Percentiles rank a stretch among this genome's conserved stretches.
Conservation (phyloP, 2,888 invertebrate species). For the Scotopteryx bipunctaria region DNA sequence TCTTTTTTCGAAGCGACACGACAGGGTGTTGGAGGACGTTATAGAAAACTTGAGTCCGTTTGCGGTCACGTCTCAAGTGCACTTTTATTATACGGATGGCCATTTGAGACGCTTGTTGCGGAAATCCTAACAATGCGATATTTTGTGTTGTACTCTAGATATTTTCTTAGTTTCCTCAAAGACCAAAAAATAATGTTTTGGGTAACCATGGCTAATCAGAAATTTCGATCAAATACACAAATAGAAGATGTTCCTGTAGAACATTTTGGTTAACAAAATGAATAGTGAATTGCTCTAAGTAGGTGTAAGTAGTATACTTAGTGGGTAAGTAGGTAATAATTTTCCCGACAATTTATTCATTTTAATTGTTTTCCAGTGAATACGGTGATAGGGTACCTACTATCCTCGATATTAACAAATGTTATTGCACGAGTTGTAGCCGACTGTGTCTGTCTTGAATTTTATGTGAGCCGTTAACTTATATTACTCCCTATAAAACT, state of each 20-base stretch:
- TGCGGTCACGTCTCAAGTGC: constrained; percentile 48
- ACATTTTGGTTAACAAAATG: too few relatives aligned
- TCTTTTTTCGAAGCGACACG: constrained; percentile 52
- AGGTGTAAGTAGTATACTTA: too few relatives aligned
- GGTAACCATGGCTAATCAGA: too few relatives aligned
- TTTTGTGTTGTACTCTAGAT: constrained; percentile 8
- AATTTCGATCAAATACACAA: too few relatives aligned
- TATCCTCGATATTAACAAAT: constrained; percentile 38
- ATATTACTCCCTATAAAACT: constrained; percentile 69
- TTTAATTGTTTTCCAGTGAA: constrained; percentile 23
- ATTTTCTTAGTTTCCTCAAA: background rate
- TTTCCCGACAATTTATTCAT: constrained; percentile 1
- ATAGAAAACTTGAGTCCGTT: constrained; percentile 49
- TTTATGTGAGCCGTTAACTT: constrained; percentile 69
- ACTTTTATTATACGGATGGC: constrained; percentile 55
- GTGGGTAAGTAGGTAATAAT: background rate
- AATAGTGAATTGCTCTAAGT: background rate
- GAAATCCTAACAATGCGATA: constrained; percentile 19
- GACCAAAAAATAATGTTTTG: background rate
- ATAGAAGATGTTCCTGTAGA: too few relatives aligned
- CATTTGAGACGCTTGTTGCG: constrained; percentile 27
- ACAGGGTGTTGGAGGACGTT: constrained; percentile 39
- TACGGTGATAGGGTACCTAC: constrained; percentile 30
- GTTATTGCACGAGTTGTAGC: constrained; percentile 39
- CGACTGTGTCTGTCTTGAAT: constrained; percentile 52